A percentile compares a stretch with the other conserved stretches of the same genome.
phyloP scores from a whole-genome alignment of 2,888 invertebrate species.

The Ditylenchus weischeri region DNA sequence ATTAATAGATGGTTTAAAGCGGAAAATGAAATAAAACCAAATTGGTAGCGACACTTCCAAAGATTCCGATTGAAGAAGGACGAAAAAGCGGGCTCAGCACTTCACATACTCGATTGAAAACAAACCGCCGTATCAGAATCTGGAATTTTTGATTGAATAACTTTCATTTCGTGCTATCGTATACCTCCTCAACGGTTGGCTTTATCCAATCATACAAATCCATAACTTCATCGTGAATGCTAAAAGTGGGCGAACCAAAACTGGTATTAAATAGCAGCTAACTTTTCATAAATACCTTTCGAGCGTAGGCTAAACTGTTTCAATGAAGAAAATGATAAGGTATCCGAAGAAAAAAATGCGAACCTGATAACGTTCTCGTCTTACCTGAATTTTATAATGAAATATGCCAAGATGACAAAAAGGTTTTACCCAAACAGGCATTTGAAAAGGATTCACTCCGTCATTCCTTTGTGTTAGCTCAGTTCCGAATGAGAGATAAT shows the following conservation, averaged over 20 bases:
- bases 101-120: constrained; percentile 81
- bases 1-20: too few relatives aligned
- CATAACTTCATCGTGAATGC: constrained; percentile 92
- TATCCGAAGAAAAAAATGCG: too few relatives aligned
- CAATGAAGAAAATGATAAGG: too few relatives aligned
- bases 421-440: too few relatives aligned
- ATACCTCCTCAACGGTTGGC: constrained; percentile 84
- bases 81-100: constrained; percentile 19
- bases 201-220: constrained; percentile 93
- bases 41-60: constrained; percentile 94
- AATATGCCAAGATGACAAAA: too few relatives aligned
- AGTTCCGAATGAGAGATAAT: too few relatives aligned
- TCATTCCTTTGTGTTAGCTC: too few relatives aligned
- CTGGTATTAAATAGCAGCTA: too few relatives aligned
- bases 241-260: not conserved
- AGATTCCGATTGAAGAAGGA: constrained; percentile 74
- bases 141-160: not conserved
- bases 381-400: too few relatives aligned
- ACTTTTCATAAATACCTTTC: too few relatives aligned
- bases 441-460: too few relatives aligned
- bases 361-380: too few relatives aligned
- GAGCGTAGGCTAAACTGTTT: not conserved
- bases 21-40: constrained; percentile 61
- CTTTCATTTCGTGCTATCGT: constrained; percentile 47
- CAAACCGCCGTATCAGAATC: constrained; percentile 72